Evolutionary conservation across 2,888 invertebrate species (phyloP), one percentile per base, ranked within the genome.

Genomic region (Apodemia hepburni): DNA sequence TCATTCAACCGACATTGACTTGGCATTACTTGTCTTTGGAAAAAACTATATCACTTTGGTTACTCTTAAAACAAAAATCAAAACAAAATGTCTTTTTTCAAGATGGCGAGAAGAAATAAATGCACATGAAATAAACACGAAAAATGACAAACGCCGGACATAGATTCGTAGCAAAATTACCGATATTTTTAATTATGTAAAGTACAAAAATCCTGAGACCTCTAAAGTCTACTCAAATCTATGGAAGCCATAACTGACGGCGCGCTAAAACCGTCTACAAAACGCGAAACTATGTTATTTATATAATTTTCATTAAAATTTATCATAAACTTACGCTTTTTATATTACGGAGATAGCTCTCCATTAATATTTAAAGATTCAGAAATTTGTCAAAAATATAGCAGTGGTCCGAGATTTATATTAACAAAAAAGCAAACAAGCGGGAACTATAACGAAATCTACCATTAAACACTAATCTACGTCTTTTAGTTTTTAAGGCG

Each of bases 221-320:
- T 47, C 45, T 69, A 70, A 66, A 66, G 64, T 66, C 84, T 86
- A 85, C 84, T 77, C 82, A 79, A 87, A 82, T 77, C 86, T 88
- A 88, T 90, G 89, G 89, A 90, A 90, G 89, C 89, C 90, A 85
- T 84, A 81, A 69, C 69, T 78, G 81, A 80, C 77, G 79, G 78
- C 71, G 75, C 73, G 73, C 81, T 79, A 80, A 69, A 73, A 78
- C 79, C 80, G 79, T 73, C 83, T 75, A 79, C 79, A 76, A 81
- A 79, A 81, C 78, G 82, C 80, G 76, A 64, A 63, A 62, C 60
- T 61, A 62, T 61, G 62, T 51, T 61, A 61, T 63, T 47, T 38
- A 76, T 68, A 77, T 73, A 73, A 65, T 67, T 71, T 71, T 71
- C 69, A 69, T 69, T 72, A 66, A 69, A 70, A 71, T 69, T 71